Evolutionary conservation across 2,888 invertebrate genomes (phyloP), one percentile per base, ranked within the genome.

Genomic region (Lysandra coridon): DNA sequence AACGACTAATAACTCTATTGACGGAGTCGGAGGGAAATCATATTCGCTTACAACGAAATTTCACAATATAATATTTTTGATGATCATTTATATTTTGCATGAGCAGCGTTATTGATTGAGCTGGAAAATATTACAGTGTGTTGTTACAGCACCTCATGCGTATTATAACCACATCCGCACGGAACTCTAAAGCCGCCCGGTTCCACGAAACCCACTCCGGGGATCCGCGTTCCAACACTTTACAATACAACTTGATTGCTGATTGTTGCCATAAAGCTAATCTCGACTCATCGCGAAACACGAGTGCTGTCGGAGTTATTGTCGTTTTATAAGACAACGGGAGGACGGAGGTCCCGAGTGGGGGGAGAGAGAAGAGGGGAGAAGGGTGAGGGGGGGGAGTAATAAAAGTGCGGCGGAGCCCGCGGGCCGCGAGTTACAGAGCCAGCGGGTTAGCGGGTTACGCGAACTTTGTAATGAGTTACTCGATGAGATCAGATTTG

Each of bases 401-500:
- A 69, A 69, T 33, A 69, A 69, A 69, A 69, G 10, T 69, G 64
- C 1, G 30, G 30, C 12, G 12, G 30, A 12, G 30, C 33, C 30
- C 12, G 10, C 64, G 30, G 30, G 30, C 30, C 30, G 30, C 64
- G 33, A 69, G 23, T 62, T 23, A 62, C 62, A 62, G 62, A 23
- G 62, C 30, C 30, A 33, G 23, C 64, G 64, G 64, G 64, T 69
- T 69, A 69, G 33, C 64, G 64, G 30, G 30, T 4, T 30, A 3
- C 4, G 30, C 30, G 64, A 30, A 69, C 30, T 69, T 69, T 64
- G 30, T 64, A 64, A 33, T 33, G 64, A 64, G 30, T 64, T 64
- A 64, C 23, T 64, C 64, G 64, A 64, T 64, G 64, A 30, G 33
- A 64, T 64, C 23, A 64, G 10, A 64, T 64, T 64, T 33, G 64